Base-by-base conservation (phyloP, 2,113 vertebrate genomes). In the Mirounga angustirostris region DNA sequence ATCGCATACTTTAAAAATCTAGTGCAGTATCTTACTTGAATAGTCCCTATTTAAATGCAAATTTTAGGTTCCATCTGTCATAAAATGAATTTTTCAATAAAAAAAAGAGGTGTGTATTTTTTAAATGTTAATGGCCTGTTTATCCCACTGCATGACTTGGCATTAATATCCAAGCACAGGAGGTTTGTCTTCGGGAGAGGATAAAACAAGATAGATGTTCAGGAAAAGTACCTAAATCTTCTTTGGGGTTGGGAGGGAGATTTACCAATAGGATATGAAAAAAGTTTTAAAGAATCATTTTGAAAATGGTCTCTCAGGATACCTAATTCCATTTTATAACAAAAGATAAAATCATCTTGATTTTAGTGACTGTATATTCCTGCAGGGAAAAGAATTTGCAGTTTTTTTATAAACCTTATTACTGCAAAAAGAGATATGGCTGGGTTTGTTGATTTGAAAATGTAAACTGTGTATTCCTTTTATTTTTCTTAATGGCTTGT, bases 11-110 rank as follows among this genome's bases (percentile, higher is more conserved):
- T 88, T 59, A 95, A 86, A 93, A 93, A 89, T 95, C 50, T 80
- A 92, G 30, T 89, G 61, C 78, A 88, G 19, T 92, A 89, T 97
- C 86, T 97, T 97, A 80, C 76, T 97, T 91, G 90, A 95, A 93
- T 91, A 78, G 15, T 93, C 78, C 90, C 52, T 81, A 97, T 97
- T 98, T 98, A 97, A 97, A 98, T 97, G 96, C 89, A 97, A 96
- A 98, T 97, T 61, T 92, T 92, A 73, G 30, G 21, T 87, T 69
- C 18, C 18, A 93, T 96, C 74, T 59, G 71, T 91, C 84, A 96
- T 97, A 96, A 97, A 96, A 96, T 94, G 26, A 80, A 40, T 92
- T 98, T 98, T 95, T 97, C 93, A 97, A 89, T 96, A 94, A 97
- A 97, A 93, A 46, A 93, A 96, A 81, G 71, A 71, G 14, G 18